A percentile compares a stretch with the other conserved stretches of the same genome.
phyloP scores from a whole-genome alignment of 2,113 vertebrate genomes.

The Varanus komodoensis region DNA sequence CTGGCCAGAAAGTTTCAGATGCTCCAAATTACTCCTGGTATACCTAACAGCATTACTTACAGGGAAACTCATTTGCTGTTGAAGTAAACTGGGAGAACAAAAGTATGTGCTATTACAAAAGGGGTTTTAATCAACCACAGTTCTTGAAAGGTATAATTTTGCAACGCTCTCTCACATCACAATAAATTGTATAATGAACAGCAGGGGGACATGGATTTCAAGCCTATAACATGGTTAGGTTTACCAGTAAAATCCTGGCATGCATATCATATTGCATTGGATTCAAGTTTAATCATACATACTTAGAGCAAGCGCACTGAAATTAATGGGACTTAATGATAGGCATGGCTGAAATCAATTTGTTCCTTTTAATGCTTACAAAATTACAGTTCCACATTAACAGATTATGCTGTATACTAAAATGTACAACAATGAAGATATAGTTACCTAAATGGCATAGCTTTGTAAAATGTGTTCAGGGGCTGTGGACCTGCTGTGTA shows the following conservation, averaged over 20 bases:
- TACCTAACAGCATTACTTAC: background rate
- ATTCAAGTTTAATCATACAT: too few relatives aligned
- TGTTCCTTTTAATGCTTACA: background rate
- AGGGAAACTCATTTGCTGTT: background rate
- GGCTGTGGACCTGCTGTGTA: constrained; percentile 96
- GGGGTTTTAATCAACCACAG: background rate
- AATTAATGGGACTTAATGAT: too few relatives aligned
- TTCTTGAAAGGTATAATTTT: background rate
- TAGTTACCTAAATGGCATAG: constrained; percentile 92
- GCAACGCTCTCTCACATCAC: background rate
- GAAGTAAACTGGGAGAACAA: background rate
- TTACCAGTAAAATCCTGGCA: background rate
- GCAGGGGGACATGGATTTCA: background rate
- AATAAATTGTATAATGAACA: background rate
- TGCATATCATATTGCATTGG: background rate
- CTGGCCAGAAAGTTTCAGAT: background rate
- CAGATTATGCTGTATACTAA: background rate
- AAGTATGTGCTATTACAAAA: fast-evolving
- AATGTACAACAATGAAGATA: background rate
- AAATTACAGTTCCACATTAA: constrained; percentile 9
- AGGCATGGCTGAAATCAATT: too few relatives aligned
- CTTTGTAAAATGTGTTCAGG: constrained; percentile 93
- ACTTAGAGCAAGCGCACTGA: too few relatives aligned
- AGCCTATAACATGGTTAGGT: background rate
- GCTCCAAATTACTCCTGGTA: background rate